Base-by-base conservation (phyloP, 2,113 vertebrate genomes). In the Connochaetes taurinus region DNA sequence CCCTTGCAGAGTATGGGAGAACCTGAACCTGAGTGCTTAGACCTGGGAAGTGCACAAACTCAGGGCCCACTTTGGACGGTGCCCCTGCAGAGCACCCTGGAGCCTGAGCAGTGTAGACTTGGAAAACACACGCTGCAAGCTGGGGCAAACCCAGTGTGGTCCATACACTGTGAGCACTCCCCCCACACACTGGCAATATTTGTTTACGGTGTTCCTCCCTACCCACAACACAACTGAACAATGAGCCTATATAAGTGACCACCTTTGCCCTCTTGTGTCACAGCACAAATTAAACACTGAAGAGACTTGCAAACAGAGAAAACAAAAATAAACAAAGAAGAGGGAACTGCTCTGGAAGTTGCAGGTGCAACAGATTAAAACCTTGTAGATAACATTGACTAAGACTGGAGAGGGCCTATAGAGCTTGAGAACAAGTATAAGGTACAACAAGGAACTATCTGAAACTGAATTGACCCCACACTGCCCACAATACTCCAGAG, bases 151-250 rank as follows among this genome's bases (percentile, higher is more conserved):
- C n/a, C 64, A 36, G 19, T 71, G 64, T 36, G n/a, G 9, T 71
- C n/a, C 64, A 36, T 36, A 21, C 64, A 36, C 19, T 71, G 64
- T 0, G 4, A 36, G 64, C 19, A 12, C 64, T 71, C 64, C 17
- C 64, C n/a, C 21, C 9, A 36, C n/a, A 36, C n/a, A 23, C n/a
- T 0, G 1, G n/a, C 19, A 5, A 71, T 36, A 36, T 36, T 36
- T 36, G n/a, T 36, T 71, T 71, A 19, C n/a, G 12, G n/a, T 36
- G n/a, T 36, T n/a, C 64, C n/a, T 71, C n/a, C n/a, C 19, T 71
- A 19, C 64, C n/a, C 64, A 6, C 64, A 36, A 71, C n/a, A 36
- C 17, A 71, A 23, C 9, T 71, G n/a, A 36, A 36, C n/a, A 12
- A 2, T 71, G n/a, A 71, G n/a, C 64, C n/a, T 36, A 11, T 36